Evolutionary conservation across 1,140 invertebrate species (phyloP).

Genomic region (Goniozus legneri): DNA sequence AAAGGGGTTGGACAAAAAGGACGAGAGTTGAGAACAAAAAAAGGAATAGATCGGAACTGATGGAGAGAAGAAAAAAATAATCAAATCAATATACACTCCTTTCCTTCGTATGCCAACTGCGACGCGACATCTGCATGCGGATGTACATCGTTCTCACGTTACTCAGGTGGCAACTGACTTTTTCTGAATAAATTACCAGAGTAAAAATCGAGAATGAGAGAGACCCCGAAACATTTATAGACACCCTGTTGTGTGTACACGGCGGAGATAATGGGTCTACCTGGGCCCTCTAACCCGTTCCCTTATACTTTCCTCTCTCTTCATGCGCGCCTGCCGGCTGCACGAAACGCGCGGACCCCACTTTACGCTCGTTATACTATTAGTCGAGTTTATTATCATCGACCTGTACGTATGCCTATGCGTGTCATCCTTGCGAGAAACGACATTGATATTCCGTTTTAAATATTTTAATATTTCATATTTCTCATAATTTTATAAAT

Average conservation of each 20-base stretch:
- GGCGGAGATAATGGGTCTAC: conserved; percentile 32
- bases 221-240: conserved; percentile 33
- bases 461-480: too few species aligned
- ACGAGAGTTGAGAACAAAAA: too few species aligned
- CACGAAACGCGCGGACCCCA: conserved; percentile 22
- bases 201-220: conserved; percentile 20
- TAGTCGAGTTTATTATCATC: conserved; percentile 34
- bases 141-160: conserved; percentile 44
- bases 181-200: conserved; percentile 41
- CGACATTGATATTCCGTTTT: conserved; percentile 32
- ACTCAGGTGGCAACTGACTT: conserved; percentile 35
- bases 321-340: conserved; percentile 27
- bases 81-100: too few species aligned
- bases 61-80: conserved; percentile 3
- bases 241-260: conserved; percentile 26
- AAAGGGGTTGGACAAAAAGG: too few species aligned
- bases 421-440: conserved; percentile 31
- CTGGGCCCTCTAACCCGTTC: conserved; percentile 34
- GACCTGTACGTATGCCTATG: too few species aligned
- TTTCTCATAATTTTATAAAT: too few species aligned
- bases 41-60: conserved; percentile 5
- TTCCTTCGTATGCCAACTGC: conserved; percentile 23
- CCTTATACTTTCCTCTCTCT: conserved; percentile 10
- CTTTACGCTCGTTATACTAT: conserved; percentile 31
- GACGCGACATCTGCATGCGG: conserved; percentile 29